phyloP scores from a whole-genome alignment of 1,140 invertebrate species.

The Drosophila albomicans region DNA sequence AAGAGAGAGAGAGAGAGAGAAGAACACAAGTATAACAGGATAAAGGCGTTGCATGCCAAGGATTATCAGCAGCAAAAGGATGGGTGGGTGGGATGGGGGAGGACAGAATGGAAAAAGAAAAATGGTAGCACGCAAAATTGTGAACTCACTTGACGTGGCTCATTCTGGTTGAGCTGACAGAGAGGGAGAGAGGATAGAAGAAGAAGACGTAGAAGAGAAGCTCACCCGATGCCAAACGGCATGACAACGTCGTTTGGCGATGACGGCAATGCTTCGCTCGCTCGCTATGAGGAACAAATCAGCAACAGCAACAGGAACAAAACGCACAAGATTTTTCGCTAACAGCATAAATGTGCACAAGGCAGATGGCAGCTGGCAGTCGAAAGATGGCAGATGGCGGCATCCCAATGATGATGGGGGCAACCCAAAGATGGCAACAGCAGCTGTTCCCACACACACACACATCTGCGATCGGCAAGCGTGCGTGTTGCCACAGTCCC shows the following conservation, averaged over 20 bases:
- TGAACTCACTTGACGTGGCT: constrained; percentile 82
- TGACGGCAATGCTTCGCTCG: constrained; percentile 58
- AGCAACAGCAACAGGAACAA: constrained; percentile 47
- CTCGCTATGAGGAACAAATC: constrained; percentile 66
- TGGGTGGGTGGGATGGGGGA: background rate
- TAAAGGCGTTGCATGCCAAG: constrained; percentile 82
- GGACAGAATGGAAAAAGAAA: constrained; percentile 56
- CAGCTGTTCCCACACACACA: constrained; percentile 39
- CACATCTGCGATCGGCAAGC: constrained; percentile 42
- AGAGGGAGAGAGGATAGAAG: background rate
- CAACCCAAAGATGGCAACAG: constrained; percentile 12
- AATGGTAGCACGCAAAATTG: constrained; percentile 82
- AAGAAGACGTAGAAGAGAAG: background rate
- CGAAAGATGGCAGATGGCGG: constrained; percentile 22
- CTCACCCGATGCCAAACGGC: constrained; percentile 53
- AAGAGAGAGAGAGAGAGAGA: constrained; percentile 26
- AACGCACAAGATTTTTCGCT: constrained; percentile 38
- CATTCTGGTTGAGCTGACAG: constrained; percentile 59
- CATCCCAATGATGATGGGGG: no score
- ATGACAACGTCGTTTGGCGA: constrained; percentile 74
- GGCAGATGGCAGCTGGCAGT: constrained; percentile 27
- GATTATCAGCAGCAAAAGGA: constrained; percentile 59
- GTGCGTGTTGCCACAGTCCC: constrained; percentile 49
- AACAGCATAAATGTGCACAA: constrained; percentile 76
- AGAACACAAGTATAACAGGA: constrained; percentile 80